A percentile compares a stretch with the other conserved stretches of the same genome.
These are phyloP conservation scores for Ptychodera flava DNA, from an alignment of 35 echinoderm and acorn worm genomes.

Conservation along the genomic window DNA sequence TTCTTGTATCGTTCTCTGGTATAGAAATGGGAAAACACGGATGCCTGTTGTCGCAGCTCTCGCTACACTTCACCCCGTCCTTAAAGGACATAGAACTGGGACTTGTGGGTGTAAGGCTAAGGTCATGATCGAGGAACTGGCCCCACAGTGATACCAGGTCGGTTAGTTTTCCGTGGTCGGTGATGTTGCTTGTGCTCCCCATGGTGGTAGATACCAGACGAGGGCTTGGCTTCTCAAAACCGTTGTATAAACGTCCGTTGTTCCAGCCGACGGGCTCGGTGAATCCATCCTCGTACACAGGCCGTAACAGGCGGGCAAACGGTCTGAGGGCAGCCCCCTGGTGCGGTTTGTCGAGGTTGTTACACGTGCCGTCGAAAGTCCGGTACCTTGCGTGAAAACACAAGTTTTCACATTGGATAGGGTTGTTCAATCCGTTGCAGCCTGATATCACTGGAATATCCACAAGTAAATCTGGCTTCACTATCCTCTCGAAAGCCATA, in stretches of 20 bases:
- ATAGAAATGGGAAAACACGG: slow-evolving; percentile 3
- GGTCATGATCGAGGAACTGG: slow-evolving; percentile 51
- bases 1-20: not conserved
- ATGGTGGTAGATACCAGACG: slow-evolving; percentile 58
- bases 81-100: not conserved
- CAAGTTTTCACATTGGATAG: not conserved
- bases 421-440: not conserved
- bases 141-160: slow-evolving; percentile 27
- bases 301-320: slow-evolving; percentile 19
- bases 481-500: not conserved
- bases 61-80: not conserved
- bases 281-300: slow-evolving; percentile 61
- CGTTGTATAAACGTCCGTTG: slow-evolving; percentile 56
- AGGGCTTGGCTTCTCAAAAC: slow-evolving; percentile 66
- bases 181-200: slow-evolving; percentile 39
- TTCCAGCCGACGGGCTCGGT: slow-evolving; percentile 98
- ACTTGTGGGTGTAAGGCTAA: slow-evolving; percentile 3
- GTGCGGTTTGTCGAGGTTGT: slow-evolving; percentile 58
- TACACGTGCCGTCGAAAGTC: slow-evolving; percentile 43
- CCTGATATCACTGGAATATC: not conserved
- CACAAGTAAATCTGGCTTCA: not conserved
- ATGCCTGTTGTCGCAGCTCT: not conserved
- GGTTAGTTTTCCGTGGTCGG: slow-evolving; percentile 30
- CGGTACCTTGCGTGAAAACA: slow-evolving; percentile 10
- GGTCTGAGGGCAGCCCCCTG: slow-evolving; percentile 55